Evolutionary conservation across 2,888 invertebrate species (phyloP), one percentile per base, ranked within the genome.

Genomic region (Tetranychus truncatus): DNA sequence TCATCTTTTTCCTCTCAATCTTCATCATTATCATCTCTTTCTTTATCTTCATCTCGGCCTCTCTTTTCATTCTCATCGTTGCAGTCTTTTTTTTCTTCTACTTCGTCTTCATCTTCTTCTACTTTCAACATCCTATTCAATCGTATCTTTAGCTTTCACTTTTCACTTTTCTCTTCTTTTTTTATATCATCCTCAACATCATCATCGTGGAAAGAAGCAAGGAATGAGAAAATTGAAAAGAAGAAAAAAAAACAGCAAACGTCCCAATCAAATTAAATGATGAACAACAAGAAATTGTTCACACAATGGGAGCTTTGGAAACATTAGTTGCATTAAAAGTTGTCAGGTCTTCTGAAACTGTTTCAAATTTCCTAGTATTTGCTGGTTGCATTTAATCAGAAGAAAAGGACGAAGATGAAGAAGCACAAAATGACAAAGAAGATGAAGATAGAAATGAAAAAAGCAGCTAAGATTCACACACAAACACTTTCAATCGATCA

Each of bases 401-500:
- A 34, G 34, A 34, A 24, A 34, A 34, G 3, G 34, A 34, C 34
- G 34, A 34, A 34, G 34, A 34, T 34, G 34, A 34, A 11, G 66
- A 6, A 66, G 34, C 34, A 69, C 24, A 69, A 69, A 21, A 69
- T 20, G 69, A 21, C 11, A 6, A 69, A 21, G 69, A 69, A 8
- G 69, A 69, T 69, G 69, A 69, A 69, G 69, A 67, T 67, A 9
- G n/a, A 67, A n/a, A 67, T 67, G 67, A 21, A 67, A 21, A 67
- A n/a, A n/a, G 24, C n/a, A 21, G 11, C 11, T 20, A 6, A 11
- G 69, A 69, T 69, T 5, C 11, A 20, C 20, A 20, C 20, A 11
- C n/a, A 18, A 6, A 11, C 21, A 20, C 34, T 24, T 24, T 69
- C 67, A 69, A 69, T 69, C 69, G 34, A 69, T 69, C 69, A 69